Percentiles rank a stretch among this genome's conserved stretches.
phyloP scores from a whole-genome alignment of 1,140 invertebrate genomes.

The Acromyrmex charruanus region DNA sequence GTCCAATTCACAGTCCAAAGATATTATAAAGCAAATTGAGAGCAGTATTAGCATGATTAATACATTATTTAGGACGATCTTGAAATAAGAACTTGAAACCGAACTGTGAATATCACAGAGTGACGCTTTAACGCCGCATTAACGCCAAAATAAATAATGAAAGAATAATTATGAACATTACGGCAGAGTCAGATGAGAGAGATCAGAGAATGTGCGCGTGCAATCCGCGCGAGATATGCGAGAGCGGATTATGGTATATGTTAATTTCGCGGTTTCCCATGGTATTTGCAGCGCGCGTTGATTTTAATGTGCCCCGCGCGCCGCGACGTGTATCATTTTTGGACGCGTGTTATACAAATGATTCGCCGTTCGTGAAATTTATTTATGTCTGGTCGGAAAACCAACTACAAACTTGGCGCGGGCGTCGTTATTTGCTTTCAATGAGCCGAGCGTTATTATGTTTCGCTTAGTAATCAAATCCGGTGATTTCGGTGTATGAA shows the following conservation, averaged over 20 bases:
- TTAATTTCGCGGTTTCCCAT: conserved; percentile 55
- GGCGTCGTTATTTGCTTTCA: conserved; percentile 58
- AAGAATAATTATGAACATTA: not conserved
- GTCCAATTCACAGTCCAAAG: not conserved
- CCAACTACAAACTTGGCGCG: conserved; percentile 53
- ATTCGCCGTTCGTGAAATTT: conserved; percentile 60
- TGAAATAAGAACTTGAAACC: too few species aligned
- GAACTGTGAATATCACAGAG: too few species aligned
- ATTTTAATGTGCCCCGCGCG: conserved; percentile 44
- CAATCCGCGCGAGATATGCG: not conserved
- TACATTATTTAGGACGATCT: too few species aligned
- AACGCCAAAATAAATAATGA: not conserved
- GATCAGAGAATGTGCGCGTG: not conserved
- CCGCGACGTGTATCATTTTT: conserved; percentile 49
- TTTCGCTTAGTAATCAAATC: conserved; percentile 67
- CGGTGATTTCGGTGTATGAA: conserved; percentile 70
- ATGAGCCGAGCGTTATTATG: conserved; percentile 64
- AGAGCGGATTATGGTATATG: conserved; percentile 30
- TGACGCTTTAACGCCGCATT: not conserved
- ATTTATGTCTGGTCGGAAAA: conserved; percentile 57
- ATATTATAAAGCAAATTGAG: too few species aligned
- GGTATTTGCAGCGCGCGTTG: conserved; percentile 41
- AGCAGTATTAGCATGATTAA: too few species aligned
- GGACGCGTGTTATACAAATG: conserved; percentile 52
- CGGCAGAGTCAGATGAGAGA: not conserved